Evolutionary conservation across 2,888 invertebrate species (phyloP), one percentile per base, ranked within the genome.

Genomic region (Leptogaster cylindrica): DNA sequence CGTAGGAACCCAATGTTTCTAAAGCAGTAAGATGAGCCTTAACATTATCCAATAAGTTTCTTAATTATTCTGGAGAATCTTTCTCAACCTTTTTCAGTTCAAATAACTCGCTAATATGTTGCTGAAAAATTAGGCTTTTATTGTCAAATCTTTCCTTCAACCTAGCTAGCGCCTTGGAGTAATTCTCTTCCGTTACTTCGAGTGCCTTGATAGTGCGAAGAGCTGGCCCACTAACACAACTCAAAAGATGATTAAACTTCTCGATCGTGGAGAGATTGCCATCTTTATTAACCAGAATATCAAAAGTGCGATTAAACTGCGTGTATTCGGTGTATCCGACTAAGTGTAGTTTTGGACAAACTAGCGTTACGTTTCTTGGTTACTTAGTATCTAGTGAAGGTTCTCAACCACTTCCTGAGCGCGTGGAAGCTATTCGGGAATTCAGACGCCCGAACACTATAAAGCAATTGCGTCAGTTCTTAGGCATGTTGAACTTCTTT

Each of bases 61-160:
- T 67, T 10, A 71, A 41, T 64, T 69, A 36, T 2, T 51, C 50
- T 8, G 70, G 64, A 18, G 68, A 69, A 5, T 16, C 14, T 58
- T 68, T 70, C n/a, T 41, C 46, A 23, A 61, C 10, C 31, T 68
- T 69, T 1, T n/a, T 33, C 1, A 71, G 27, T 18, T 65, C 31
- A 39, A 70, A 67, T 2, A 71, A 23, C 5, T 66, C 68, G 12
- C 33, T 36, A 2, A 71, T 27, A 51, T 70, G 70, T 46, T 72
- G 68, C 12, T 71, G 61, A 33, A 72, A 70, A 55, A 72, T 70
- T 7, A 72, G 27, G 10, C 66, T 58, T 64, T 72, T 71, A 33
- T 68, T 70, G 63, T 72, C 70, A 23, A 72, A 70, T 8, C 63
- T 46, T 12, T 50, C 46, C 28, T 67, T 68, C 20, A 72, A 61